Base-by-base conservation (phyloP, 2,797 vertebrate genomes). In the Sandelia bainsii region DNA sequence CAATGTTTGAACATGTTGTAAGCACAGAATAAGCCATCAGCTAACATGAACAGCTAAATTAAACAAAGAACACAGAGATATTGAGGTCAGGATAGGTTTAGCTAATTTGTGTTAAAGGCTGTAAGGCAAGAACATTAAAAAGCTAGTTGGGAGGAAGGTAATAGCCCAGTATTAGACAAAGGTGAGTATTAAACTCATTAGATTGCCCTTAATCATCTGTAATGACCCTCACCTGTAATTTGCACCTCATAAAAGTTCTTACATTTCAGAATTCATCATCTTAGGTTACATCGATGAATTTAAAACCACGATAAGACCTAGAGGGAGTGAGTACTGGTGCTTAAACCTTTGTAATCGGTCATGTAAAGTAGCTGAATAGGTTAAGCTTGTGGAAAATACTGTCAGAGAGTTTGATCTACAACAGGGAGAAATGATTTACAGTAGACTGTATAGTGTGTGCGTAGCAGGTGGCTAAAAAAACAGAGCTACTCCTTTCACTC, bases 101-200 rank as follows among this genome's bases (percentile, higher is more conserved):
- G 79, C 60, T 85, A 82, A 90, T 87, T 78, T 72, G 50, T 77
- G 80, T 83, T 82, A 80, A 82, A 84, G 59, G 79, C 81, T 87
- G 63, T 32, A 66, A 84, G 78, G 70, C 65, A 69, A 70, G 72
- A 68, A 75, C 79, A 87, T 88, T 87, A 86, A 85, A 82, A 86
- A 70, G 61, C 79, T 87, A 75, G 72, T 81, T 78, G 80, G 61
- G 63, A 69, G 27, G 72, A 83, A 79, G 63, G 71, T 87, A 83
- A 85, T 80, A 79, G 77, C 53, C 66, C 80, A 81, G 82, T 88
- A 88, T 88, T 82, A 83, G 69, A 83, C 78, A 87, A 85, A 84
- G 82, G 80, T 86, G 80, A 46, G 67, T 46, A 85, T 83, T 74
- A 84, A 84, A 83, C 49, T 86, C 75, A 87, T 89, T 85, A 84